These are phyloP conservation scores for Eurypyga helias DNA, from an alignment of 2,113 vertebrate genomes.

Conservation along the genomic window DNA sequence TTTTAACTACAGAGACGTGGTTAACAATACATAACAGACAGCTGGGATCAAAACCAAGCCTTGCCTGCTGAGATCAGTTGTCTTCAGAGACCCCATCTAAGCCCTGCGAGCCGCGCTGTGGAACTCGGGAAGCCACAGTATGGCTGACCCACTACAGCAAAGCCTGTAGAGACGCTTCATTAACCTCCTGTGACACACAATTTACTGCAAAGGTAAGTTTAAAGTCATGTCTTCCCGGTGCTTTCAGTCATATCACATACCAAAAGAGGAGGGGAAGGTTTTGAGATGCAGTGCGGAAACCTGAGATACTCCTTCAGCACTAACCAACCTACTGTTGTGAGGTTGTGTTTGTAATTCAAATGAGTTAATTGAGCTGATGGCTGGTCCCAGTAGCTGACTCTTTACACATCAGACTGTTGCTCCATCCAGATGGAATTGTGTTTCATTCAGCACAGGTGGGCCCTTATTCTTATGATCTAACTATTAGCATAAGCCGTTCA, in stretches of 20 bases:
- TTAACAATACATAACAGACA: neutral
- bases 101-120: neutral
- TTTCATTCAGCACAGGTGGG: conserved; percentile 60
- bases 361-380: conserved; percentile 41
- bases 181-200: neutral
- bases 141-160: neutral
- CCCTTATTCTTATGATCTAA: conserved; percentile 57
- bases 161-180: neutral
- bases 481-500: conserved; percentile 64
- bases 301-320: conserved; percentile 31
- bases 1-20: neutral
- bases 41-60: neutral
- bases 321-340: conserved; percentile 42
- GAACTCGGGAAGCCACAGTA: neutral
- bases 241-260: neutral
- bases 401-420: neutral
- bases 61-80: neutral
- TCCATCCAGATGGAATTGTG: conserved; percentile 45
- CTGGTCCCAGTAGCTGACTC: neutral
- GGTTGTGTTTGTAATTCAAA: conserved; percentile 43
- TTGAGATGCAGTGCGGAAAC: neutral
- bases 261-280: neutral
- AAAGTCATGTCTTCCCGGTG: neutral
- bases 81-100: neutral
- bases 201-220: conserved; percentile 38